A percentile compares a stretch with the other conserved stretches of the same genome.
Evolutionary conservation across 2,113 vertebrate species (phyloP).

Genomic region (Mystacornis crossleyi): DNA sequence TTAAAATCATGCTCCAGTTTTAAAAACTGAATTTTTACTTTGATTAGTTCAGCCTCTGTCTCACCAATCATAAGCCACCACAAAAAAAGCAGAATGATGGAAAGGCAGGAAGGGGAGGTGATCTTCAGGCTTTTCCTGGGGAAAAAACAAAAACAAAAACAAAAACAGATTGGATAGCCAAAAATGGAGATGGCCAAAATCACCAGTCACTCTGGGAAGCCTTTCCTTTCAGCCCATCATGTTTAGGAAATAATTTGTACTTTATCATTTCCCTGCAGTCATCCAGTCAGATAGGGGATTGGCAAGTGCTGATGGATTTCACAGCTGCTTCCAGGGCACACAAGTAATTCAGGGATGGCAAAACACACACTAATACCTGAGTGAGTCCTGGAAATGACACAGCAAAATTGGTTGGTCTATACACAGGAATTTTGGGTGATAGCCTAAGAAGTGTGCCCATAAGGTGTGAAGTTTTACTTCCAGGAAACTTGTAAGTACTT

Average conservation of each 20-base stretch:
- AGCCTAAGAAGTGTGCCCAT: background rate
- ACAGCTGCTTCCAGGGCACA: background rate
- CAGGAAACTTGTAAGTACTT: background rate
- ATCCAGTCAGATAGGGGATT: background rate
- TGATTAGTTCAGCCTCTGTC: background rate
- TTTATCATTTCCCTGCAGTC: background rate
- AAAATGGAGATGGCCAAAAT: background rate
- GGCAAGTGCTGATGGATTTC: background rate
- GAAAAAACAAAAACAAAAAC: too few relatives aligned
- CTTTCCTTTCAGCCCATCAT: background rate
- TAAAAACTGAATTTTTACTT: background rate
- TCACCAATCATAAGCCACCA: background rate
- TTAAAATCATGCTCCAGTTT: background rate
- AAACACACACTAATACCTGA: background rate
- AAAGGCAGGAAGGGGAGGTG: background rate
- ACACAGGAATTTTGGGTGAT: background rate
- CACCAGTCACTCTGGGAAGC: background rate
- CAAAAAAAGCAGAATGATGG: background rate
- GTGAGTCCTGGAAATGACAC: background rate
- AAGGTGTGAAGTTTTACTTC: background rate
- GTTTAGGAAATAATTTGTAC: background rate
- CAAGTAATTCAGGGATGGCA: background rate
- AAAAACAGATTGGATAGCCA: background rate
- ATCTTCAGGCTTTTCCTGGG: background rate
- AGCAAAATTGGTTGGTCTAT: background rate